Evolutionary conservation across 2,888 invertebrate species (phyloP), one percentile per base, ranked within the genome.

Genomic region (Epinotia bilunana): DNA sequence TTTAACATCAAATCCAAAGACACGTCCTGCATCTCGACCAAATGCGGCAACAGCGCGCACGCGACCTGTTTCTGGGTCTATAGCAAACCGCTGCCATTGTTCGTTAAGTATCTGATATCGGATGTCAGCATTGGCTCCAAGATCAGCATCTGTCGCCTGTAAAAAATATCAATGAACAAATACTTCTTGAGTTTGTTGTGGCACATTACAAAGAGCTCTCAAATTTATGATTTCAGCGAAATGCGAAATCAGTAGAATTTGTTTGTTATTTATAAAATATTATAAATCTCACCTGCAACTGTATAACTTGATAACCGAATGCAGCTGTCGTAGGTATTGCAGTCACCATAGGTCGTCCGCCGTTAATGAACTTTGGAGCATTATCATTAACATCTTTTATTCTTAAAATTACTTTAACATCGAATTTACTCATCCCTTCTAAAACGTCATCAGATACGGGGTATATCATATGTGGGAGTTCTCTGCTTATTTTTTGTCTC

Each of bases 1-100:
- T 89, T 97, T 97, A 12, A 98, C 97, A 89, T 98, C 98, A 83
- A 98, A 98, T 0, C 97, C 97, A 83, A 96, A 97, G 60, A 98
- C 96, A 78, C 96, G 95, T 0, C 97, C 97, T 20, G 96, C 96
- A 79, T 96, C 96, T 70, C 95, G 91, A 0, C 95, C 92, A 74
- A 98, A 96, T 58, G 96, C 95, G 0, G 96, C 95, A 18, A 97
- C 95, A 0, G 96, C 95, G 16, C 97, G 95, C 63, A 98, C 96
- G 79, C 96, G 96, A 4, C 98, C 98, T 0, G 96, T 95, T 0
- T 96, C 90, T 0, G 97, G 95, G 87, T 98, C 97, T 79, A 98
- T 96, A 71, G 96, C 95, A 83, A 98, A 98, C 16, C 97, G 94
- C 4, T 95, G 95, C 0, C 96, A 95, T 57, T 97, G 96, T 73